These are phyloP conservation scores for Sicus ferrugineus DNA, from an alignment of 2,888 invertebrate species.

Conservation along the genomic window DNA sequence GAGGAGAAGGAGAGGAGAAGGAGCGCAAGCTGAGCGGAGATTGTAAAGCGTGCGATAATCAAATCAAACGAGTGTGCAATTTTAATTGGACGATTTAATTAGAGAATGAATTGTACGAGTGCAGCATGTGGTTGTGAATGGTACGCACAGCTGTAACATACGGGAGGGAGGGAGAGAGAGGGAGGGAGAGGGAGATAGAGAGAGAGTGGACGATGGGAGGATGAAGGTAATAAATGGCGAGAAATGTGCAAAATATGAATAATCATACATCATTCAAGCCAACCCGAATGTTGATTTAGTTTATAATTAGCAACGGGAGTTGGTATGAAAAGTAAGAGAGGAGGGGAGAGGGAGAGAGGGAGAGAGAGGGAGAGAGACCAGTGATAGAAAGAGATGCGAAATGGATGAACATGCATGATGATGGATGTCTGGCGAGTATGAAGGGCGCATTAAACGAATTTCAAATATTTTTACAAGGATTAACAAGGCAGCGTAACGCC, in stretches of 20 bases:
- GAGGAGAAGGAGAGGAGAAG: not conserved
- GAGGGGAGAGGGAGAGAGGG: not conserved
- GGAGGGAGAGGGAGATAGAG: too few relatives aligned
- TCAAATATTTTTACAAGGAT: conserved; percentile 44
- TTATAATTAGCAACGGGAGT: conserved; percentile 18
- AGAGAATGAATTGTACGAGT: conserved; percentile 42
- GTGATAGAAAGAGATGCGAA: not conserved
- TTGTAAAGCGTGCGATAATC: conserved; percentile 53
- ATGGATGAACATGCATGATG: conserved; percentile 6
- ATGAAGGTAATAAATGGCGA: conserved; percentile 1
- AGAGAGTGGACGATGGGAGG: too few relatives aligned
- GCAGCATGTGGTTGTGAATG: not conserved
- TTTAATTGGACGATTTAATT: conserved; percentile 64
- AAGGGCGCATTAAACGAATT: conserved; percentile 33
- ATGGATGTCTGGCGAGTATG: conserved; percentile 22
- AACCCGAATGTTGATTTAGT: conserved; percentile 15
- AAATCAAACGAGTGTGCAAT: conserved; percentile 64
- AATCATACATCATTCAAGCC: conserved; percentile 10
- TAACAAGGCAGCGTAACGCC: conserved; percentile 30
- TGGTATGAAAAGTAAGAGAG: not conserved
- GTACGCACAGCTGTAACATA: not conserved
- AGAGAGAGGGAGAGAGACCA: not conserved
- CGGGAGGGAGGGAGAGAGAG: not conserved
- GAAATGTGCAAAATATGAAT: conserved; percentile 11
- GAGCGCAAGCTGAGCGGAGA: not conserved